A percentile compares a stretch with the other conserved stretches of the same genome.
phyloP scores from a whole-genome alignment of 2,113 vertebrate species.

The chimpanzee (Pan troglodytes) region DNA sequence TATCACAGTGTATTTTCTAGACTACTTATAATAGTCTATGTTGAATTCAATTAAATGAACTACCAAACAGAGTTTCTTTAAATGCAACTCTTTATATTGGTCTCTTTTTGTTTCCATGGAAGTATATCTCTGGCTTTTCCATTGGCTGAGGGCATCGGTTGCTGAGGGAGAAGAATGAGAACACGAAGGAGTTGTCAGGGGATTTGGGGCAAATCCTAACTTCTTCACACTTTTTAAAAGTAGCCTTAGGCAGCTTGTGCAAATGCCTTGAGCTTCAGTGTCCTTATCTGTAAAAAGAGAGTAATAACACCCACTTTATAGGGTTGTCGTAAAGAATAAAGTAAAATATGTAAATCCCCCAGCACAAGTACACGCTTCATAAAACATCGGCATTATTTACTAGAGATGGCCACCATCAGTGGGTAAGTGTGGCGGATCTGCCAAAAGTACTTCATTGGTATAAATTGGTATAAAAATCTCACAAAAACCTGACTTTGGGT shows the following conservation, averaged over 20 bases:
- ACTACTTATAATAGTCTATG: neutral
- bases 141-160: neutral
- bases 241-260: neutral
- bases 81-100: neutral
- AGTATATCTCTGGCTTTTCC: neutral
- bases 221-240: neutral
- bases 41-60: neutral
- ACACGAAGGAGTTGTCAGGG: neutral
- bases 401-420: neutral
- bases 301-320: neutral
- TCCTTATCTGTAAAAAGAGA: neutral
- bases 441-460: neutral
- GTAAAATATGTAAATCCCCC: neutral
- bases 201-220: neutral
- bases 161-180: neutral
- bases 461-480: neutral
- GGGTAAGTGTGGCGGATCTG: neutral
- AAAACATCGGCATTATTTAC: rapidly evolving
- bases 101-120: neutral
- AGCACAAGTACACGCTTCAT: neutral
- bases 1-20: neutral
- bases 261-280: neutral
- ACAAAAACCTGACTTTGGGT: neutral
- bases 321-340: neutral
- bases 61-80: neutral